A percentile compares a stretch with the other conserved stretches of the same genome.
These are phyloP conservation scores for Ashinkailepas kermadecensis DNA, from an alignment of 2,888 invertebrate genomes.

Conservation along the genomic window DNA sequence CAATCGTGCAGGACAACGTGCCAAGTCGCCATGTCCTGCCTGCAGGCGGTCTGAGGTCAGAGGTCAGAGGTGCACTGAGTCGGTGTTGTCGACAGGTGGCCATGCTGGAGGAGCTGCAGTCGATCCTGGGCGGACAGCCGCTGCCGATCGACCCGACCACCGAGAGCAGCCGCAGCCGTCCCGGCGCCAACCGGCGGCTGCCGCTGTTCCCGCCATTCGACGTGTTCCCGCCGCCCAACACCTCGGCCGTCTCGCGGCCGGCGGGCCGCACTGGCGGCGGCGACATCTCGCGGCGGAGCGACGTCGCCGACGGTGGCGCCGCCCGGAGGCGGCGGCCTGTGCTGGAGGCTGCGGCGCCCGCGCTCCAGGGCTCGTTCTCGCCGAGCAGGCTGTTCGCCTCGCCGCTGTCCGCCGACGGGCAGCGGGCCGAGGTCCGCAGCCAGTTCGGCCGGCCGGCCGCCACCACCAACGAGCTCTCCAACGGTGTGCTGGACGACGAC, in stretches of 20 bases:
- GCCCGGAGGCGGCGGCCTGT: no score
- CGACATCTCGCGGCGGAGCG: neutral
- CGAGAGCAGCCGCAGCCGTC: neutral
- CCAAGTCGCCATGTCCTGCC: no score
- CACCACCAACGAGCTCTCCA: neutral
- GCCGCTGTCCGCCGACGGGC: neutral
- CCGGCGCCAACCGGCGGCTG: neutral
- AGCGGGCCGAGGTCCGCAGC: neutral
- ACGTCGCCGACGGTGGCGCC: neutral
- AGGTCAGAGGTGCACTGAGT: no score
- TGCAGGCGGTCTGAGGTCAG: no score
- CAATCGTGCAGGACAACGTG: no score
- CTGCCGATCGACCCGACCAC: neutral
- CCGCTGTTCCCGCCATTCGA: constrained; percentile 1
- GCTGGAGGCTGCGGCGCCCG: neutral
- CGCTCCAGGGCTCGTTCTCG: neutral
- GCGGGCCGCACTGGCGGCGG: neutral
- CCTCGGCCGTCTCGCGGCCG: neutral
- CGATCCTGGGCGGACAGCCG: neutral
- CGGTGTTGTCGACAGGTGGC: neutral
- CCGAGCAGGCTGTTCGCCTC: neutral
- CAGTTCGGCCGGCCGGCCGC: neutral
- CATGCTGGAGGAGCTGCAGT: neutral
- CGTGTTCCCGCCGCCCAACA: neutral
- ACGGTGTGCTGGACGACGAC: neutral